Base-by-base conservation (phyloP, 2,113 vertebrate species). In the Carassius gibelio region DNA sequence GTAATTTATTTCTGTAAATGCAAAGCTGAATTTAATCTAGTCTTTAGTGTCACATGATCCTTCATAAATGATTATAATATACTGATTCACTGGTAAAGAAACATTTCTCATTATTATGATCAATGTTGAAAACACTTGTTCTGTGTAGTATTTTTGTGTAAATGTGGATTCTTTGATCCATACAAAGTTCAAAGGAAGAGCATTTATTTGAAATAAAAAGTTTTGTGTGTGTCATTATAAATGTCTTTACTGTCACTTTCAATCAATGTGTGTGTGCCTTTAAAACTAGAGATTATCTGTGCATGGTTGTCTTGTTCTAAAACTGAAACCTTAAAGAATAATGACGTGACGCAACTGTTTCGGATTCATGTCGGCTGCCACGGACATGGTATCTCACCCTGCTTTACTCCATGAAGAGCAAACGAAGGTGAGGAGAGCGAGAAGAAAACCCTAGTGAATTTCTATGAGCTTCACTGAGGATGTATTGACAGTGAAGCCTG, bases 371-470 rank as follows among this genome's bases (percentile, higher is more conserved):
- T 36, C 30, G 21, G 34, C 36, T 81, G 81, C 81, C 30, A 14
- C 14, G 34, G 66, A 34, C 50, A 23, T 26, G 19, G 68, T 17
- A 34, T 30, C 42, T 64, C 15, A 38, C 9, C 19, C 48, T 42
- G 66, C 15, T 55, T 55, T 76, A 45, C 34, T 50, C 57, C 21
- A 19, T 66, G 57, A 75, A 34, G 59, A 76, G n/a, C 72, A 77
- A 71, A 72, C 15, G 69, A 66, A 85, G 55, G 68, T 78, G 74
- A 55, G 21, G 79, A 82, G 68, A 75, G 64, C 59, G 64, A 74
- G 23, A 72, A 21, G 19, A 15, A 42, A 34, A 78, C 61, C 61
- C 14, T 3, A 66, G 26, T 55, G 61, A 78, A 78, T 68, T 68
- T 84, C 61, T 78, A 84, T 69, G 75, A 78, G 74, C 26, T 68